A percentile compares a stretch with the other conserved stretches of the same genome.
phyloP scores from a whole-genome alignment of 2,888 invertebrate species.

The Polymixis lichenea region DNA sequence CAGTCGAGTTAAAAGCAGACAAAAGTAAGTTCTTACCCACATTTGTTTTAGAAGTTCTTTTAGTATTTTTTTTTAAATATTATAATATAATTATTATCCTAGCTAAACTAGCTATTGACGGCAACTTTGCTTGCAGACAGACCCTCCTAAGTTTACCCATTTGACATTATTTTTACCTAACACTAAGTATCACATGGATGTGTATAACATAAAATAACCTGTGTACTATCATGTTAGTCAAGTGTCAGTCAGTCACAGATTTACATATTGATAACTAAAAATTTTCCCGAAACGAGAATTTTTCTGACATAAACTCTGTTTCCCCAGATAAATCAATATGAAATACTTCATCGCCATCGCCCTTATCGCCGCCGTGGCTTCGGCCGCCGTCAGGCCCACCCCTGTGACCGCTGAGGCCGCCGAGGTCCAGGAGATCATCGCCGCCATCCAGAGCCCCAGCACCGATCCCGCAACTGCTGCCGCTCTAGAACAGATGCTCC shows the following conservation, averaged over 20 bases:
- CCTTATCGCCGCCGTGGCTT: slow-evolving; percentile 51
- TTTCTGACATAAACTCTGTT: neutral
- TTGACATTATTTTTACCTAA: neutral
- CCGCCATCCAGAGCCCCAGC: slow-evolving; percentile 79
- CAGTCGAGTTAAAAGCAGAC: slow-evolving; percentile 67
- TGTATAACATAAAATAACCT: neutral
- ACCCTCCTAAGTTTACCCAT: neutral
- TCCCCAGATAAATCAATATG: slow-evolving; percentile 44
- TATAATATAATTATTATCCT: neutral
- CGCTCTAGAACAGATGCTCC: slow-evolving; percentile 64
- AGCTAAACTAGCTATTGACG: too few species aligned
- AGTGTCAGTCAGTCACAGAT: neutral
- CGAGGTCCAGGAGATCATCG: slow-evolving; percentile 75
- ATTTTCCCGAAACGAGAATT: neutral
- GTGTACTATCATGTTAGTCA: slow-evolving; percentile 32
- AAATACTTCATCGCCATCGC: slow-evolving; percentile 61
- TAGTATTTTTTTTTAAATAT: neutral
- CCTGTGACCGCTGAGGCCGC: slow-evolving; percentile 56
- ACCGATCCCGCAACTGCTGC: slow-evolving; percentile 78
- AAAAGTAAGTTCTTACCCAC: slow-evolving; percentile 64
- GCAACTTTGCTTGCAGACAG: neutral
- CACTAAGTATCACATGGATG: neutral
- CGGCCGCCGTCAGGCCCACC: slow-evolving; percentile 37
- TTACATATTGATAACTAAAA: neutral
- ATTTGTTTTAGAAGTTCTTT: neutral